Evolutionary conservation across 2,888 invertebrate species (phyloP).

Genomic region (Reticulitermes lucifugus): DNA sequence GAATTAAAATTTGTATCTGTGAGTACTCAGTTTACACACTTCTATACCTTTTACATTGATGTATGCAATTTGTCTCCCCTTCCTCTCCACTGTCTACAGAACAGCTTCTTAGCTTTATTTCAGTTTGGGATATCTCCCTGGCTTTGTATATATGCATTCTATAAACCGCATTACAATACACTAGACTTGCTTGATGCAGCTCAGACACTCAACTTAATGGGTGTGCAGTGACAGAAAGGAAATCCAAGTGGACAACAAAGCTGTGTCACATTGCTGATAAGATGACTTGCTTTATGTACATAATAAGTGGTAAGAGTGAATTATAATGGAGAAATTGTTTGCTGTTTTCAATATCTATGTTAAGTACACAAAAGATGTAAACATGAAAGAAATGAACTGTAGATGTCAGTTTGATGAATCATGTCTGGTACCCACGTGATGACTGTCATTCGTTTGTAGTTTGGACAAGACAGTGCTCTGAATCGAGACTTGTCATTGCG

Average conservation of each 20-base stretch:
- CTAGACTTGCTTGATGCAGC: too few species aligned
- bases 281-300: neutral
- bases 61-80: neutral
- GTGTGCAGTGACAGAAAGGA: too few species aligned
- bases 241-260: neutral
- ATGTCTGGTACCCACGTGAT: neutral
- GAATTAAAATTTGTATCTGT: neutral
- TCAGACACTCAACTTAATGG: too few species aligned
- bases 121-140: conserved; percentile 13
- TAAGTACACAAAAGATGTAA: neutral
- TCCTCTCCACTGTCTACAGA: neutral
- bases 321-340: neutral
- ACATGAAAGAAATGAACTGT: neutral
- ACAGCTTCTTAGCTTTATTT: neutral
- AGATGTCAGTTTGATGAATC: neutral
- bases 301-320: neutral
- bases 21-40: neutral
- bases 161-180: too few species aligned
- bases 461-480: conserved; percentile 52
- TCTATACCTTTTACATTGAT: neutral
- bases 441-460: conserved; percentile 48
- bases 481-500: conserved; percentile 48
- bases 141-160: neutral
- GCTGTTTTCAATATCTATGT: neutral
- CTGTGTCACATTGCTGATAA: neutral